Conservation (phyloP, 2,113 vertebrate species). For the Serinus canaria region DNA sequence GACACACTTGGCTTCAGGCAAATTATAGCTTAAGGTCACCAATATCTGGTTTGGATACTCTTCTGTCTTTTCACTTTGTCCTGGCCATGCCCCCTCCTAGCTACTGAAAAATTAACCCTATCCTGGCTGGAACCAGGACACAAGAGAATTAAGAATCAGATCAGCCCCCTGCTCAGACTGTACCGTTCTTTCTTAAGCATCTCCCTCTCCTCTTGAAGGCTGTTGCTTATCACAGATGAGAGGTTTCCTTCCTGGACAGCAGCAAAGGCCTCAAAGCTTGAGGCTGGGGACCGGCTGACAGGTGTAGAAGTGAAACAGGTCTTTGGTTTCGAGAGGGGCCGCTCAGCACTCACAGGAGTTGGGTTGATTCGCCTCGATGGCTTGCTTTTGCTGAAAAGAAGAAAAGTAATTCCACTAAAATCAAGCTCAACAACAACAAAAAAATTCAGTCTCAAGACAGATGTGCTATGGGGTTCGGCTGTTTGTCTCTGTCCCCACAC, state of each 20-base stretch:
- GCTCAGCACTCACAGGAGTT: constrained; percentile 90
- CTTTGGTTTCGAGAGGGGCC: constrained; percentile 90
- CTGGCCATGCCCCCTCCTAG: background rate
- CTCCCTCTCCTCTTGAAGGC: constrained; percentile 92
- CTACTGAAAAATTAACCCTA: background rate
- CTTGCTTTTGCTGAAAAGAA: constrained; percentile 79
- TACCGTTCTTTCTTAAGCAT: constrained; percentile 93
- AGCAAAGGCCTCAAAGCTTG: constrained; percentile 66
- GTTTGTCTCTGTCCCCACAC: too few species aligned
- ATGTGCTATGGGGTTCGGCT: too few species aligned
- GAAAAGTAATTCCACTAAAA: background rate
- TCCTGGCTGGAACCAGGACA: background rate
- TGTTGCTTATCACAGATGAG: constrained; percentile 39
- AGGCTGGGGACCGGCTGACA: constrained; percentile 75
- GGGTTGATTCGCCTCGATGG: constrained; percentile 96
- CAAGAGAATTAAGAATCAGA: background rate
- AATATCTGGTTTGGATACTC: background rate
- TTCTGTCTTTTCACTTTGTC: background rate
- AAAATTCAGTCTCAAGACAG: background rate
- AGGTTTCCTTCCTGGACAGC: constrained; percentile 55
- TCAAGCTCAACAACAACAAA: background rate
- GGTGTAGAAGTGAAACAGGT: constrained; percentile 95
- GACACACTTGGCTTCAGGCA: background rate
- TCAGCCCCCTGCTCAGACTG: background rate
- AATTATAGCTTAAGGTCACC: background rate